Percentiles rank a stretch among this genome's conserved stretches.
These are phyloP conservation scores for Sander vitreus DNA, from an alignment of 2,113 vertebrate species.

Conservation along the genomic window DNA sequence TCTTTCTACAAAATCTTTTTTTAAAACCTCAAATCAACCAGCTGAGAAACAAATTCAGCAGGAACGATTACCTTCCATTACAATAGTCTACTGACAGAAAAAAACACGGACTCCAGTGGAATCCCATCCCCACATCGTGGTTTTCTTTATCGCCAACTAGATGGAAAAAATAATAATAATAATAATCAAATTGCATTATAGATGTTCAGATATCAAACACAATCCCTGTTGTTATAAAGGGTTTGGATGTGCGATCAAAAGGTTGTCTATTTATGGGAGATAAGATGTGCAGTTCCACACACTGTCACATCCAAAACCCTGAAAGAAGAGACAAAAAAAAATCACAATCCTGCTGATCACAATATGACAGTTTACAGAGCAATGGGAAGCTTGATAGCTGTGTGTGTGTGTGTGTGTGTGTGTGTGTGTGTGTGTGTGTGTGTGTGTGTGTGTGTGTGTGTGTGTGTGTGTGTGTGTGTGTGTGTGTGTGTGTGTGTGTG, in stretches of 20 bases:
- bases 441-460: too few species aligned
- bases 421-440: too few species aligned
- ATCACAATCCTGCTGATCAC: too few species aligned
- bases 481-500: too few species aligned
- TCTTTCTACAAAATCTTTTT: background rate
- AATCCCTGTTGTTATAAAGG: conserved; percentile 23
- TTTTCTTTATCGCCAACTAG: conserved; percentile 1
- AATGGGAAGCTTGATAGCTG: conserved; percentile 56
- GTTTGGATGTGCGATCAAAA: conserved; percentile 5
- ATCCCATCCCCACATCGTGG: background rate
- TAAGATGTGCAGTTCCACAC: conserved; percentile 47
- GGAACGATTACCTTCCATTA: background rate
- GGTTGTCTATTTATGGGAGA: conserved; percentile 16
- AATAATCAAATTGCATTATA: conserved; percentile 23
- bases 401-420: too few species aligned
- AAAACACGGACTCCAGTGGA: background rate
- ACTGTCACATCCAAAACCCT: conserved; percentile 42
- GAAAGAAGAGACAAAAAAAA: conserved; percentile 33
- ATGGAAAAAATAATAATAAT: background rate
- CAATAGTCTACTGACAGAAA: too few species aligned
- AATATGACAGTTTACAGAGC: conserved; percentile 66
- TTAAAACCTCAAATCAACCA: background rate
- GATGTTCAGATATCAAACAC: conserved; percentile 27
- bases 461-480: too few species aligned
- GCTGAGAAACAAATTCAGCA: background rate